A percentile compares a stretch with the other conserved stretches of the same genome.
Conservation (phyloP, 2,113 vertebrate species). For the Psilopogon haemacephalus region DNA sequence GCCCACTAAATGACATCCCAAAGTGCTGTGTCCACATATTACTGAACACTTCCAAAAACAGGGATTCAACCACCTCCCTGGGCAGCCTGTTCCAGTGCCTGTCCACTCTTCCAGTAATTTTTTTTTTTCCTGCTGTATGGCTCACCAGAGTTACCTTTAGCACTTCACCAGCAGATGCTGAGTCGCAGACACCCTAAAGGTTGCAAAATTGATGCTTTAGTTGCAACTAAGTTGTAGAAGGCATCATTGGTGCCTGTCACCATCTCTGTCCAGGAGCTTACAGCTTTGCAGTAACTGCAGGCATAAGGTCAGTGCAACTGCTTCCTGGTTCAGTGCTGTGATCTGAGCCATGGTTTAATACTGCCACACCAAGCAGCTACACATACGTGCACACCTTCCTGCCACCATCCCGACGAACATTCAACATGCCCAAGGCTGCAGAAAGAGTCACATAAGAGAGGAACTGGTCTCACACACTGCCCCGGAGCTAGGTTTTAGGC, state of each 20-base stretch:
- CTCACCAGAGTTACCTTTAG: neutral
- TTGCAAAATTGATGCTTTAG: neutral
- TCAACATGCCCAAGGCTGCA: neutral
- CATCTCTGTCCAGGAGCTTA: neutral
- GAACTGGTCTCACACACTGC: neutral
- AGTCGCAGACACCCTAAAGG: neutral
- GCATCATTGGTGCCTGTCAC: neutral
- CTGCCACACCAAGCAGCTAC: neutral
- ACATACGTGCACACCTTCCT: fast-evolving
- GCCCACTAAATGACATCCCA: too few relatives aligned
- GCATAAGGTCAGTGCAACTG: neutral
- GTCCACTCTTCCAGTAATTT: too few relatives aligned
- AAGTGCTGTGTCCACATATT: too few relatives aligned
- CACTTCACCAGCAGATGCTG: neutral
- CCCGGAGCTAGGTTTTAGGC: neutral
- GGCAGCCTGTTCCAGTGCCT: too few relatives aligned
- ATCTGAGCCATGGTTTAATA: neutral
- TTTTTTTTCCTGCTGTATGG: neutral
- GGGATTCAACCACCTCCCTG: too few relatives aligned
- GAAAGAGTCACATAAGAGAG: neutral
- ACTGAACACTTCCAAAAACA: too few relatives aligned
- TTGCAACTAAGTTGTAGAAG: neutral
- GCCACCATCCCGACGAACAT: neutral
- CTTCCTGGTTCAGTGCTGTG: neutral
- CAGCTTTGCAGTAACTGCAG: neutral